These are phyloP conservation scores for Periophthalmus modestus DNA, from an alignment of 2,113 vertebrate genomes.

Conservation along the genomic window DNA sequence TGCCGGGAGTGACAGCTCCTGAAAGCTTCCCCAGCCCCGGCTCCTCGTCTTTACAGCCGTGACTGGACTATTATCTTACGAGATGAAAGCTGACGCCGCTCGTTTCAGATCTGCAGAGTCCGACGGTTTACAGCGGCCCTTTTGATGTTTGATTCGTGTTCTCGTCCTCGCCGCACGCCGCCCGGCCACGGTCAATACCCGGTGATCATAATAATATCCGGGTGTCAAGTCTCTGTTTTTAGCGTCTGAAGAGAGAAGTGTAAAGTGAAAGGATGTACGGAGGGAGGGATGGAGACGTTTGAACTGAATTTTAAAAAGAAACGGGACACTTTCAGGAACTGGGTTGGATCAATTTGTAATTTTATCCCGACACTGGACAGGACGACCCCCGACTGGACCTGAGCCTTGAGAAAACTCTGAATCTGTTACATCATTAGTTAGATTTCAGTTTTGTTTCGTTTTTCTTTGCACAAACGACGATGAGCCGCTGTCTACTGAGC, in stretches of 20 bases:
- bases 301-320: slow-evolving; percentile 69
- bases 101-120: slow-evolving; percentile 61
- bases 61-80: slow-evolving; percentile 72
- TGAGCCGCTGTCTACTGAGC: too few relatives aligned
- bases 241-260: slow-evolving; percentile 53
- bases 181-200: slow-evolving; percentile 64
- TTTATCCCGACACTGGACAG: slow-evolving; percentile 63
- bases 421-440: not conserved
- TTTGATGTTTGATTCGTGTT: slow-evolving; percentile 69
- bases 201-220: slow-evolving; percentile 67
- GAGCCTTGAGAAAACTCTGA: not conserved
- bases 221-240: slow-evolving; percentile 57
- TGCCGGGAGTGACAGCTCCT: slow-evolving; percentile 64
- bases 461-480: not conserved
- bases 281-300: slow-evolving; percentile 37
- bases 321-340: slow-evolving; percentile 68
- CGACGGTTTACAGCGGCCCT: slow-evolving; percentile 43
- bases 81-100: slow-evolving; percentile 67
- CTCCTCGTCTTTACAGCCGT: slow-evolving; percentile 60
- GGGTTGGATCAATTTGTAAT: slow-evolving; percentile 77
- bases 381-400: slow-evolving; percentile 29
- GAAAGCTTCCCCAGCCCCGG: slow-evolving; percentile 67
- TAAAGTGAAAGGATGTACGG: slow-evolving; percentile 38
- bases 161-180: slow-evolving; percentile 34
- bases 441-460: not conserved